Evolutionary conservation across 2,797 vertebrate genomes (phyloP), one percentile per base, ranked within the genome.

Genomic region (Falco concolor): DNA sequence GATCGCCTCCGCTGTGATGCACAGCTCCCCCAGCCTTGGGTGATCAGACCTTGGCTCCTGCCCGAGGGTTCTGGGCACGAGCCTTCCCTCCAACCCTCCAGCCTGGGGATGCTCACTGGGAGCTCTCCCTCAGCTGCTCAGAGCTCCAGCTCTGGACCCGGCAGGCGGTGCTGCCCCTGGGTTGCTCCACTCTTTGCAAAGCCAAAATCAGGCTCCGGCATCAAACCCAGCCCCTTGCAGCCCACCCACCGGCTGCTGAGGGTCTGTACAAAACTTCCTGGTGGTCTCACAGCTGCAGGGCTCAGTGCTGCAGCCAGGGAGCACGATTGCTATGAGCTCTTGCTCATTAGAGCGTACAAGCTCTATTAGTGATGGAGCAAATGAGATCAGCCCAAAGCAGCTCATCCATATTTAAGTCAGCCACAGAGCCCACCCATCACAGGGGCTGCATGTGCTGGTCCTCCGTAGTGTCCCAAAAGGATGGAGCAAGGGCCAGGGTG

Each of bases 1-100:
- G 65, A 9, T 42, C 11, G 7, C 5, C 4, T 28, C 13, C 8
- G 2, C 42, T 4, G 1, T 1, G 3, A 3, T 8, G 9, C 40
- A 7, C 34, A 44, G 57, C 53, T 54, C 50, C 81, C 4, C 32
- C 57, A 61, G 79, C 80, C 36, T 0, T 3, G 52, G 52, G 42
- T 3, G 4, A 2, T 5, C 59, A 5, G 42, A 24, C 2, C 59
- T 9, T 1, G 23, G 2, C 34, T 44, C 34, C 64, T 27, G 36
- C 38, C 77, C 40, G 6, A 5, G 52, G 34, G 34, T 40, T 50
- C 38, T 12, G 4, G 5, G 6, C 4, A 20, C 1, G 24, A 14
- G 2, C 11, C 36, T 44, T 23, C 24, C n/a, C 36, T 10, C 18
- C 47, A 15, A 5, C 74, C 60, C 28, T 14, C 45, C 9, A 38